A percentile compares a stretch with the other conserved stretches of the same genome.
Conservation (phyloP, 2,888 invertebrate species). For the Agriopis aurantiaria region DNA sequence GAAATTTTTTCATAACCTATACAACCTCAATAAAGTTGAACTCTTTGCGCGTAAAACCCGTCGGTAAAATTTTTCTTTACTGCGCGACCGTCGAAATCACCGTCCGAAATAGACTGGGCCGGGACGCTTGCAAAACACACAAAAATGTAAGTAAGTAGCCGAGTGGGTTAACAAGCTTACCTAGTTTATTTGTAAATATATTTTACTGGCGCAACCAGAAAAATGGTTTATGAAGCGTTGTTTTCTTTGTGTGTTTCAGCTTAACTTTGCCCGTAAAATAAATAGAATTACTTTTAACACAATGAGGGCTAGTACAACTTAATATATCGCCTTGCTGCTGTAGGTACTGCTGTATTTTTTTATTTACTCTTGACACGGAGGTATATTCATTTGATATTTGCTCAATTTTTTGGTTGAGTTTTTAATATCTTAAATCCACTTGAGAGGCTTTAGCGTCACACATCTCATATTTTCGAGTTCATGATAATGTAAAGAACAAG, state of each 20-base stretch:
- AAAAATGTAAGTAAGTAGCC: constrained; percentile 33
- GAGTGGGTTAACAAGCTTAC: constrained; percentile 41
- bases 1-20: constrained; percentile 62
- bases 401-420: no score
- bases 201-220: constrained; percentile 13
- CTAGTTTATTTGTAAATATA: constrained; percentile 20
- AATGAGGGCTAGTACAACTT: not conserved
- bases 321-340: not conserved
- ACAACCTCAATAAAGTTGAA: constrained; percentile 62
- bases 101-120: constrained; percentile 35
- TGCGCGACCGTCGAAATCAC: constrained; percentile 52
- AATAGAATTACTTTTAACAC: not conserved
- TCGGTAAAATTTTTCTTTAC: constrained; percentile 64
- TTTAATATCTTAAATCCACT: no score
- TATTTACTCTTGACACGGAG: no score
- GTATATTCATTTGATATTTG: no score
- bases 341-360: no score
- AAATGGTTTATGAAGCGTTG: constrained; percentile 12
- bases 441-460: no score
- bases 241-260: not conserved
- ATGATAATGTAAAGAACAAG: no score
- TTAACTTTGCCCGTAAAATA: not conserved
- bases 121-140: constrained; percentile 38
- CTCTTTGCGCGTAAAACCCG: constrained; percentile 57
- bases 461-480: no score